Evolutionary conservation across 1,140 invertebrate genomes (phyloP).

Genomic region (Adelges cooleyi): DNA sequence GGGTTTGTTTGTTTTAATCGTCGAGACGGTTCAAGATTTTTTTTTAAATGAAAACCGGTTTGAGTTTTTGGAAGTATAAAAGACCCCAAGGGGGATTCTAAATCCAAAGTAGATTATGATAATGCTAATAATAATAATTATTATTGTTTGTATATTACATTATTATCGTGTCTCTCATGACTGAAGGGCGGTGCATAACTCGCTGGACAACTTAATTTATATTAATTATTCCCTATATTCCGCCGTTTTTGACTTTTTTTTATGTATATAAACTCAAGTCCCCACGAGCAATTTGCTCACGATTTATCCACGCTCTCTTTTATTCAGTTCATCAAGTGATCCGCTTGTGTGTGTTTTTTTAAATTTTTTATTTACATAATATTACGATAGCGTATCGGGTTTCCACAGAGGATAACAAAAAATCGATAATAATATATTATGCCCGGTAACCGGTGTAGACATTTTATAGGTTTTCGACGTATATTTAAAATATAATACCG

Average conservation of each 20-base stretch:
- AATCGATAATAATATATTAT: too few relatives aligned
- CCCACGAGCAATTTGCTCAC: not conserved
- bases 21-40: constrained; percentile 4
- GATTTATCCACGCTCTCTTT: not conserved
- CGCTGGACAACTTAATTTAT: constrained; percentile 12
- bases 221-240: not conserved
- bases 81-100: not conserved
- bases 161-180: not conserved
- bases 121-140: not conserved
- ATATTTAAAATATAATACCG: too few relatives aligned
- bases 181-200: not conserved
- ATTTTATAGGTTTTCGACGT: too few relatives aligned
- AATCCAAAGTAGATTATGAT: constrained; percentile 13
- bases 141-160: not conserved
- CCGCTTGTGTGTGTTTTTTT: not conserved
- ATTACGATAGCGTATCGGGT: not conserved
- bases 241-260: too few relatives aligned
- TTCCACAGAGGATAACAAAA: not conserved
- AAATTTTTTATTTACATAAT: not conserved
- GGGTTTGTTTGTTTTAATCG: constrained; percentile 19
- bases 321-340: not conserved
- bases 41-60: constrained; percentile 5
- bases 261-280: not conserved
- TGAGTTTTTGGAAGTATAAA: not conserved
- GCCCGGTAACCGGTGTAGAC: too few relatives aligned